A percentile compares a stretch with the other conserved stretches of the same genome.
phyloP scores from a whole-genome alignment of 2,113 vertebrate species.

The rabbit (Oryctolagus cuniculus) region DNA sequence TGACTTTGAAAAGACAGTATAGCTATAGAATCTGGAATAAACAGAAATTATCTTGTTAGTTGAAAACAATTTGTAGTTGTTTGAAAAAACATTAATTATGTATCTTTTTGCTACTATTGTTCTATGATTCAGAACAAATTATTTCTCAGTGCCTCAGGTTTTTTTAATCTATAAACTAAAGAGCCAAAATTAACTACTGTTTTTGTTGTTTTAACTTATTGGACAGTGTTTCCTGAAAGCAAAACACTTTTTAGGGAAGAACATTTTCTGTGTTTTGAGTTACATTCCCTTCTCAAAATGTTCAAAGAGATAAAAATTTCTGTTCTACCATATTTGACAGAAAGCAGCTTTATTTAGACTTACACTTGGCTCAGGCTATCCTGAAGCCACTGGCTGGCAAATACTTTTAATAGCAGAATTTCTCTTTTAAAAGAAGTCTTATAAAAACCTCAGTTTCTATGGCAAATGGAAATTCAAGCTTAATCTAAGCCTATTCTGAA shows the following conservation, averaged over 20 bases:
- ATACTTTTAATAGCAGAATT: conserved; percentile 11
- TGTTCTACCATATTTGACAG: not conserved
- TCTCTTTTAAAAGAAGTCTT: conserved; percentile 53
- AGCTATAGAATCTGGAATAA: not conserved
- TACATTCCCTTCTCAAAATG: not conserved
- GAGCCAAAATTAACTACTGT: not conserved
- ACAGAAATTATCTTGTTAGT: not conserved
- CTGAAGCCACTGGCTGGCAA: conserved; percentile 26
- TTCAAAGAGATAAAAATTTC: conserved; percentile 25
- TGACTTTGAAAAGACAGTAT: not conserved
- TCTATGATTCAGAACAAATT: conserved; percentile 47
- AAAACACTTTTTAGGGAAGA: not conserved
- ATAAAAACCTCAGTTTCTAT: conserved; percentile 11
- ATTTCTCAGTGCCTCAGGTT: not conserved
- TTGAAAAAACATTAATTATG: not conserved
- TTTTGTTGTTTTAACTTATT: conserved; percentile 45
- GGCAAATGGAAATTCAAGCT: not conserved
- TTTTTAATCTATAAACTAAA: conserved; percentile 4
- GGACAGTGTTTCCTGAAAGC: conserved; percentile 21
- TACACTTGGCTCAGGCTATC: not conserved
- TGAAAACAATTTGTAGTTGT: not conserved
- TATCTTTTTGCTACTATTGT: not conserved
- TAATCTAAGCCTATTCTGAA: conserved; percentile 19
- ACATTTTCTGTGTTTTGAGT: not conserved
- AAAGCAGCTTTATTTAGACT: conserved; percentile 46